Evolutionary conservation across 2,113 vertebrate species (phyloP), one percentile per base, ranked within the genome.

Genomic region (Thryonomys swinderianus): DNA sequence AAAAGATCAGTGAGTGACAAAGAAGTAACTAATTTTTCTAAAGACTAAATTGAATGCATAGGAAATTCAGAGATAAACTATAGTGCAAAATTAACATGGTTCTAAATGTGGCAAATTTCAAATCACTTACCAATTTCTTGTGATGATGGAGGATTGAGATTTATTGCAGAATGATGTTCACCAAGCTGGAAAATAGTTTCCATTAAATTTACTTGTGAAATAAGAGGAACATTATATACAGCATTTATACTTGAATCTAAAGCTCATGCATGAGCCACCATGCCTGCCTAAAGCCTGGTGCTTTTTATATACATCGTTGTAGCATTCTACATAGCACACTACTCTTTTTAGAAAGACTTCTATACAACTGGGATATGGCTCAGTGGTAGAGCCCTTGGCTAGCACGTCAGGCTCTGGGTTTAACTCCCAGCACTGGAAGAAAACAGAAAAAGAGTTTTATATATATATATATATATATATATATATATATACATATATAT

Each of bases 81-180:
- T 37, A 0, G 1, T 17, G 21, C 3, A 51, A 93, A 95, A 23
- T 67, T 95, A 80, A 59, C 18, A 61, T 76, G n/a, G 66, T 93
- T 95, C 91, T 85, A 95, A 32, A 92, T 0, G 86, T 51, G 96
- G 93, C 2, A 86, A 89, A 93, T 12, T 97, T 90, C 16, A 81
- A 90, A 8, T 91, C 23, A 96, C 98, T 98, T 98, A 99, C 99
- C 98, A 95, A 98, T 97, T 96, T 96, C 97, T 98, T 98, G 97
- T 74, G 98, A 97, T 48, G 98, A 98, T 57, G 96, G 18, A 90
- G 97, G 88, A 96, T 96, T 98, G 88, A 98, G 13, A 94, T 98
- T 98, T 97, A 91, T 96, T 64, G 94, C 2, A 94, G 98, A 90
- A 94, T 48, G 98, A 94, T 57, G 85, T 97, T 98, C 98, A 51